phyloP scores from a whole-genome alignment of 2,888 invertebrate species.

The Apotomis turbidana region DNA sequence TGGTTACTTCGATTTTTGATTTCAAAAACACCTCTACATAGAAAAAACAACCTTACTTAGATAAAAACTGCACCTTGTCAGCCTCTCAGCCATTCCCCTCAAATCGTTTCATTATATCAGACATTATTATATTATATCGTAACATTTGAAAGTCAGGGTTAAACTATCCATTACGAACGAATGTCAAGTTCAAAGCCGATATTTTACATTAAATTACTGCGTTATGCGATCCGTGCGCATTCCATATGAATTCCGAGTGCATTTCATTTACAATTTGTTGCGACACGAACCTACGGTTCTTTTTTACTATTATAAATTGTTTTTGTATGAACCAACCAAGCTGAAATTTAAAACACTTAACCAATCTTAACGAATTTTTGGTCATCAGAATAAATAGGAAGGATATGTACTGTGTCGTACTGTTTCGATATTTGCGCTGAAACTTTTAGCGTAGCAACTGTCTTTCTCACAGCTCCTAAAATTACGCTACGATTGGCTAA shows the following conservation, averaged over 20 bases:
- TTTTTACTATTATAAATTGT: too few relatives aligned
- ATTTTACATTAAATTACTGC: constrained; percentile 11
- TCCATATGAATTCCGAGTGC: constrained; percentile 20
- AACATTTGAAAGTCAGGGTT: constrained; percentile 19
- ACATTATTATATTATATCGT: background rate
- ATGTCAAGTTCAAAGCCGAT: constrained; percentile 33
- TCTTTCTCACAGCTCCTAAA: too few relatives aligned
- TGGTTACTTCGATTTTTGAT: too few relatives aligned
- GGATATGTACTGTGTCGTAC: too few relatives aligned
- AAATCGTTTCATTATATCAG: background rate
- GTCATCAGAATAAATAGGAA: too few relatives aligned
- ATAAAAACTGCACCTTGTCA: background rate
- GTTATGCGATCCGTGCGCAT: constrained; percentile 8
- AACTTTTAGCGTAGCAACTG: too few relatives aligned
- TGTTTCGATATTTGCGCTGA: too few relatives aligned
- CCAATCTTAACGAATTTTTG: too few relatives aligned
- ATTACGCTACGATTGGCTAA: too few relatives aligned
- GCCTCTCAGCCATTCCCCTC: background rate
- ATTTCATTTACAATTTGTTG: constrained; percentile 15
- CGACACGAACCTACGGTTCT: constrained; percentile 2
- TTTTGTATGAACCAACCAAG: too few relatives aligned
- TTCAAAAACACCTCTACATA: too few relatives aligned
- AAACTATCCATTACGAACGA: constrained; percentile 9
- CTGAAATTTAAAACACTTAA: too few relatives aligned
- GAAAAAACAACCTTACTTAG: background rate